Conservation (phyloP, 2,888 invertebrate species). For the Synanthedon tipuliformis region DNA sequence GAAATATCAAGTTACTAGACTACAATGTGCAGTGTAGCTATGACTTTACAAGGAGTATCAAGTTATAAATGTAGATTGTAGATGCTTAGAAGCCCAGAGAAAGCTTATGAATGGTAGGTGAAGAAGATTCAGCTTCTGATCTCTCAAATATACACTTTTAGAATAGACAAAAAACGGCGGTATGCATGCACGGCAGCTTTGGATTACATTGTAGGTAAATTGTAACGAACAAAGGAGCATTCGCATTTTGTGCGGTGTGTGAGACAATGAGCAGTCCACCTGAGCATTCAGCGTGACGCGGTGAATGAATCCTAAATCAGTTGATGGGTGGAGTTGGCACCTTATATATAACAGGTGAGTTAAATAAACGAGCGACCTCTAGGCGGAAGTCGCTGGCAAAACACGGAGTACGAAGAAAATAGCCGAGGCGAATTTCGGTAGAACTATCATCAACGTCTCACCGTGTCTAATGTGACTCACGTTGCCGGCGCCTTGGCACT, state of each 20-base stretch:
- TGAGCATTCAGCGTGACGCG: slow-evolving; percentile 51
- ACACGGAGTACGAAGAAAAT: slow-evolving; percentile 10
- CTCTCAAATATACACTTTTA: no score
- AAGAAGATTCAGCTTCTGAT: no score
- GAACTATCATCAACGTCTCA: slow-evolving; percentile 30
- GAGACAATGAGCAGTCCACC: slow-evolving; percentile 54
- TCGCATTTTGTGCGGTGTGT: slow-evolving; percentile 40
- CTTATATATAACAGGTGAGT: not conserved
- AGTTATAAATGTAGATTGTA: no score
- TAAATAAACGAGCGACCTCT: not conserved
- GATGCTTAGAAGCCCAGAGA: no score
- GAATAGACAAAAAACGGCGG: no score
- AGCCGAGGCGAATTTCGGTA: slow-evolving; percentile 19
- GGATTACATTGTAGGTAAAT: slow-evolving; percentile 47
- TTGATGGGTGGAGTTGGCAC: slow-evolving; percentile 22
- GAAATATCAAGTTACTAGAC: no score
- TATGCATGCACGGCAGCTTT: slow-evolving; percentile 17
- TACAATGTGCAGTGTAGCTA: no score
- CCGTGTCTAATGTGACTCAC: slow-evolving; percentile 44
- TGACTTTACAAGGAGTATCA: no score
- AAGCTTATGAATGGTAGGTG: no score
- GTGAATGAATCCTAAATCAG: slow-evolving; percentile 61
- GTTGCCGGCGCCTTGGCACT: slow-evolving; percentile 15
- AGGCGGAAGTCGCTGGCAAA: slow-evolving; percentile 5
- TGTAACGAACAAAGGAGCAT: slow-evolving; percentile 62